phyloP scores from a whole-genome alignment of 2,113 vertebrate genomes.

The Lathamus discolor region DNA sequence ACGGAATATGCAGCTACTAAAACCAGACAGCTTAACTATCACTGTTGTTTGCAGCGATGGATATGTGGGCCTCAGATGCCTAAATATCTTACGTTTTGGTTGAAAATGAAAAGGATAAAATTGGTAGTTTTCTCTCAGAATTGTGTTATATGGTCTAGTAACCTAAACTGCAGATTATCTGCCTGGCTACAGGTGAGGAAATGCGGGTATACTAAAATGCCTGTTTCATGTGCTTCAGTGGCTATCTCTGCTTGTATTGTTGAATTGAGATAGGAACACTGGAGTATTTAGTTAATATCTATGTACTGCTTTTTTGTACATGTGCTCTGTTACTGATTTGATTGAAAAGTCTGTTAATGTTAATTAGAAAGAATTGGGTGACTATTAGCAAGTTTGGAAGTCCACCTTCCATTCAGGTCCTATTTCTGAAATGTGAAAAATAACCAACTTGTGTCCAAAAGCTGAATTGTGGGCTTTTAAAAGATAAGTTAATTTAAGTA shows the following conservation, averaged over 20 bases:
- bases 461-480: background rate
- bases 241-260: background rate
- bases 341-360: background rate
- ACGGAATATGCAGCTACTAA: background rate
- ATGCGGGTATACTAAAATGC: background rate
- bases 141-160: background rate
- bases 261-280: background rate
- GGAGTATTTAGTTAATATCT: background rate
- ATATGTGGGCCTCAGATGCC: background rate
- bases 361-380: background rate
- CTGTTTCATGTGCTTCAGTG: background rate
- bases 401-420: background rate
- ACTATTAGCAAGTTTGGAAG: background rate
- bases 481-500: background rate
- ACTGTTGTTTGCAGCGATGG: background rate
- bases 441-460: background rate
- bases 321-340: background rate
- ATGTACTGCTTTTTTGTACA: background rate
- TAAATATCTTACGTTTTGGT: background rate
- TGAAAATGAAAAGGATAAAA: background rate
- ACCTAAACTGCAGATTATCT: background rate
- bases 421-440: background rate
- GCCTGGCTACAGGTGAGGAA: background rate
- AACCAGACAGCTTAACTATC: background rate
- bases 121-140: background rate